Conservation (phyloP, 37 sponge, comb jelly and placozoan species). For the Aphrocallistes beatrix region DNA sequence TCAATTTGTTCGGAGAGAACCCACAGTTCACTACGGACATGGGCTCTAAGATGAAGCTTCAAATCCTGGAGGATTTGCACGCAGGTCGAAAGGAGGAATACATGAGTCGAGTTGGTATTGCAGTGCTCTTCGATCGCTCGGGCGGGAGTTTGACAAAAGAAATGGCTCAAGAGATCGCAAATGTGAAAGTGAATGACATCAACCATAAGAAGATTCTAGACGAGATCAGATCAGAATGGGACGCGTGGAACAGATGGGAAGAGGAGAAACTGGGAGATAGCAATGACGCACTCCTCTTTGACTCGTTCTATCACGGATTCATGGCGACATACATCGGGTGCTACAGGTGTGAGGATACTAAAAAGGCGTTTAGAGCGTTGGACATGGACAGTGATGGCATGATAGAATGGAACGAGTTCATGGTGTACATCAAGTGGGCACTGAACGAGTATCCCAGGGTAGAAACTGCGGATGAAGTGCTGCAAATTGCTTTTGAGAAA, state of each 20-base stretch:
- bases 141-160: conserved; percentile 49
- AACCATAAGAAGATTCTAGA: conserved; percentile 42
- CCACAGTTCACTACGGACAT: conserved; percentile 44
- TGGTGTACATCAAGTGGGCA: conserved; percentile 70
- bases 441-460: conserved; percentile 54
- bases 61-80: conserved; percentile 48
- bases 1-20: conserved; percentile 45
- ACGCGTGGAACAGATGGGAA: conserved; percentile 45
- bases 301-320: conserved; percentile 70
- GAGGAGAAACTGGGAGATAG: conserved; percentile 15
- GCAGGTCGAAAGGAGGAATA: conserved; percentile 68
- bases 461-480: conserved; percentile 25
- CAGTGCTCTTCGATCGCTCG: conserved; percentile 56
- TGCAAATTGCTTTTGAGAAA: conserved; percentile 50
- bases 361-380: conserved; percentile 42
- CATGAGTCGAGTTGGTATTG: conserved; percentile 54
- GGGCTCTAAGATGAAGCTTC: conserved; percentile 43
- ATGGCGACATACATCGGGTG: conserved; percentile 83
- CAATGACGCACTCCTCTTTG: conserved; percentile 50
- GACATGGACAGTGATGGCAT: conserved; percentile 67
- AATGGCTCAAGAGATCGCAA: conserved; percentile 42
- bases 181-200: neutral
- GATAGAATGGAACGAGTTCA: conserved; percentile 75
- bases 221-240: conserved; percentile 48
- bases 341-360: conserved; percentile 49